Base-by-base conservation (phyloP, 1,140 invertebrate genomes). In the Pemphigus obesinymphae region DNA sequence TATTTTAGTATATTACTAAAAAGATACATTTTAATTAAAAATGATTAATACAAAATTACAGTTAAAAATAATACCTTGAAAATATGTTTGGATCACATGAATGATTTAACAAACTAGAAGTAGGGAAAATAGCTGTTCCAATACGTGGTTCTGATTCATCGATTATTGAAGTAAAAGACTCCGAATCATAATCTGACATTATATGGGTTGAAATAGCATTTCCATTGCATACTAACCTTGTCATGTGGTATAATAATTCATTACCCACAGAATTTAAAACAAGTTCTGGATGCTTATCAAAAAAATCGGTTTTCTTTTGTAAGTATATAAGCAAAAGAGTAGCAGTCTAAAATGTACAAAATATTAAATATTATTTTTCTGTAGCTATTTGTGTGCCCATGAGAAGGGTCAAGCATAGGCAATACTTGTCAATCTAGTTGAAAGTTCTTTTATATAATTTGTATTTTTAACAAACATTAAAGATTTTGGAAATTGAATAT, bases 81-180 rank as follows among this genome's bases (percentile, higher is more conserved):
- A 93, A 92, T 81, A 96, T 92, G 85, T 92, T 94, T 10, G 95
- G 92, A 86, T 94, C 91, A 86, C 95, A 97, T 17, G 94, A 94
- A 88, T 97, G 95, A 87, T 97, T 97, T 91, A 96, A 93, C 88
- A 96, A 92, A 85, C 93, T 94, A 13, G 93, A 92, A n/a, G 93
- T 92, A 0, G 94, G 93, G 88, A 94, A 97, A 85, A 96, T 94
- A 1, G 93, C 95, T 37, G 93, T 93, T 15, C 93, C 94, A 53
- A 94, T 88, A 53, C 92, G 89, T n/a, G 90, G 88, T 85, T 93
- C 89, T 72, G 83, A 84, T 83, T 87, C 86, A 78, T 86, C 29
- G 45, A 80, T 63, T 43, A 80, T 83, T 83, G 31, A 83, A 75
- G 17, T 55, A 55, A 55, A 50, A 61, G 20, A 34, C 58, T 26